phyloP scores from a whole-genome alignment of 2,888 invertebrate genomes.

The Euphydryas editha region DNA sequence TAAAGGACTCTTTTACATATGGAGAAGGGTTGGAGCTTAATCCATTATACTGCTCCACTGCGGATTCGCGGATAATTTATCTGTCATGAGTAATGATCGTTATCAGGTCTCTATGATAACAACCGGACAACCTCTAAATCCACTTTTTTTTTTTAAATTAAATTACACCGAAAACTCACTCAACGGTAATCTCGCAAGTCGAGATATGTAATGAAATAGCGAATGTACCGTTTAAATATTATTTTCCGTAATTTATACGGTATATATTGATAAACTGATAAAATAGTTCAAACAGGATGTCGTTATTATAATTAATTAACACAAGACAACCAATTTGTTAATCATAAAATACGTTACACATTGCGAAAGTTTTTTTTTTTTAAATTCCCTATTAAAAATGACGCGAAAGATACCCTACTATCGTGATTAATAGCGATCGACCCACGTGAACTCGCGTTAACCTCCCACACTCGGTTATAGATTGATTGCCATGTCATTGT shows the following conservation, averaged over 20 bases:
- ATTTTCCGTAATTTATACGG: not conserved
- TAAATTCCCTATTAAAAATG: not conserved
- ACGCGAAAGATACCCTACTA: not conserved
- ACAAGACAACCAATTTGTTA: not conserved
- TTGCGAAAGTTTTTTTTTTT: not conserved
- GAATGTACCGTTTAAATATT: constrained; percentile 1
- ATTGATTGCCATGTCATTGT: constrained; percentile 15
- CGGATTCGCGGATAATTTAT: no score
- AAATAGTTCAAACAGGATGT: not conserved
- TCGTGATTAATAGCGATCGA: constrained; percentile 45
- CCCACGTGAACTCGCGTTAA: constrained; percentile 36
- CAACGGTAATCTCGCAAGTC: no score
- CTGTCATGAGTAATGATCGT: no score
- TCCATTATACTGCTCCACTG: no score
- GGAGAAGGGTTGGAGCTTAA: no score
- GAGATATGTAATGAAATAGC: not conserved
- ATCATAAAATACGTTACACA: not conserved
- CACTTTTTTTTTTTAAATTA: not conserved
- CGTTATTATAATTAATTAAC: not conserved
- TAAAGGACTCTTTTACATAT: no score
- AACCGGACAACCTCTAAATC: not conserved
- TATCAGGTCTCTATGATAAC: not conserved
- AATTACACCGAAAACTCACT: not conserved
- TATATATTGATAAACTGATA: not conserved
- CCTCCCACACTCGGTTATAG: constrained; percentile 44